phyloP scores from a whole-genome alignment of 2,797 vertebrate genomes.

The Brachyalestes nurse region DNA sequence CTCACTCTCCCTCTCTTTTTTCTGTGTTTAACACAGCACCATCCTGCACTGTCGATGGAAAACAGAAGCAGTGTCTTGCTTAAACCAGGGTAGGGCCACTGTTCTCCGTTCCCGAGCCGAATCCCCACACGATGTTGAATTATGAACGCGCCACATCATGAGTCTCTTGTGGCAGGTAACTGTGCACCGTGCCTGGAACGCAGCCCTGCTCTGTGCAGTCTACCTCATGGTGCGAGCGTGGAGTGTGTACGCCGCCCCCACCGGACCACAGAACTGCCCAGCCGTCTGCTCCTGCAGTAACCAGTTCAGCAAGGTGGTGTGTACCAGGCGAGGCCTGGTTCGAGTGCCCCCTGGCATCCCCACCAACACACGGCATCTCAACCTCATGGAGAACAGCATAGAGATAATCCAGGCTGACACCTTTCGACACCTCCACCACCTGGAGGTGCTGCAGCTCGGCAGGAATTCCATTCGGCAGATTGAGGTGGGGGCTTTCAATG shows the following conservation, averaged over 20 bases:
- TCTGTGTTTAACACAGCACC: conserved; percentile 67
- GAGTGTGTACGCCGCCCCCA: conserved; percentile 86
- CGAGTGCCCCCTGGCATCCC: conserved; percentile 93
- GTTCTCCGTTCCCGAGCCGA: conserved; percentile 78
- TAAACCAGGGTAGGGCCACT: conserved; percentile 91
- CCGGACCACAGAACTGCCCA: conserved; percentile 91
- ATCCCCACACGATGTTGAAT: conserved; percentile 92
- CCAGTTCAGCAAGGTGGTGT: conserved; percentile 98
- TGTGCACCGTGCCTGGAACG: conserved; percentile 95
- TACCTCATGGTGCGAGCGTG: conserved; percentile 91
- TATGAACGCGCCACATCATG: conserved; percentile 99
- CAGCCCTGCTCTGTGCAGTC: conserved; percentile 90
- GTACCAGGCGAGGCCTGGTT: conserved; percentile 90
- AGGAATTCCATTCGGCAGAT: conserved; percentile 95
- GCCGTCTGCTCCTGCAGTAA: conserved; percentile 95
- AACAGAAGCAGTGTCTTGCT: conserved; percentile 86
- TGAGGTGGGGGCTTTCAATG: conserved; percentile 97
- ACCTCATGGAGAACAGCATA: conserved; percentile 99
- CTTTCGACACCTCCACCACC: conserved; percentile 93
- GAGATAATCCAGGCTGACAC: conserved; percentile 95
- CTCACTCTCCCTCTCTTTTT: conserved; percentile 58
- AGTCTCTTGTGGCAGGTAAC: conserved; percentile 98
- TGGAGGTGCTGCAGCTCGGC: conserved; percentile 96
- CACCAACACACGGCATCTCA: conserved; percentile 92
- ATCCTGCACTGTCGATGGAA: conserved; percentile 86